These are phyloP conservation scores for Molossus molossus DNA, from an alignment of 2,797 vertebrate species.

Conservation along the genomic window DNA sequence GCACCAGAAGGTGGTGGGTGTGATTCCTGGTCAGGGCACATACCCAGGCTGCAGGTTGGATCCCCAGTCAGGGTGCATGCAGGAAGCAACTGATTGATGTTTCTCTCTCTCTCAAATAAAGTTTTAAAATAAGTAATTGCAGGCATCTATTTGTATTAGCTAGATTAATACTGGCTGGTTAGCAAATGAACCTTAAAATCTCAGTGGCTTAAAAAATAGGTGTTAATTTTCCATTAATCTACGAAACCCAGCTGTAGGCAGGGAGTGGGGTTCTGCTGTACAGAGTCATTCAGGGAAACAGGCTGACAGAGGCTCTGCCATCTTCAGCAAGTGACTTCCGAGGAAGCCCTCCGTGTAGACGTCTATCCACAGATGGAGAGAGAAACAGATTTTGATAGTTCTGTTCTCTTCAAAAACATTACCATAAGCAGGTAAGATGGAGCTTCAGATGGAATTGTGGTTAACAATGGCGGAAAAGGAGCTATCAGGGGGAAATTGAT, in stretches of 20 bases:
- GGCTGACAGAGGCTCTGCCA: background rate
- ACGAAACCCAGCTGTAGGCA: background rate
- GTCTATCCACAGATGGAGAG: background rate
- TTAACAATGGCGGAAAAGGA: background rate
- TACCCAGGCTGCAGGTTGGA: background rate
- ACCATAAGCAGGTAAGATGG: background rate
- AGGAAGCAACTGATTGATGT: background rate
- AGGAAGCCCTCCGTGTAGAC: background rate
- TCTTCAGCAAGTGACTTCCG: background rate
- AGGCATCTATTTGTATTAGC: background rate
- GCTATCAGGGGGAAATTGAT: background rate
- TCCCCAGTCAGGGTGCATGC: background rate
- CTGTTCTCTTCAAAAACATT: background rate
- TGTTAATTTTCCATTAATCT: background rate
- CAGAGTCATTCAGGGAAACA: background rate
- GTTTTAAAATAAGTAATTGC: background rate
- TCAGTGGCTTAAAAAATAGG: background rate
- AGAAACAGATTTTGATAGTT: background rate
- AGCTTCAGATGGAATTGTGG: background rate
- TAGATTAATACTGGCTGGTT: constrained; percentile 46
- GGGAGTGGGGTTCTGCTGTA: background rate
- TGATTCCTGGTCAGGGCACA: background rate
- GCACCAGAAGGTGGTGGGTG: background rate
- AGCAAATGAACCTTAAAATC: constrained; percentile 40
- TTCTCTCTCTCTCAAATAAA: background rate